A percentile compares a stretch with the other conserved stretches of the same genome.
phyloP scores from a whole-genome alignment of 2,888 invertebrate species.

The Tortricodes alternella region DNA sequence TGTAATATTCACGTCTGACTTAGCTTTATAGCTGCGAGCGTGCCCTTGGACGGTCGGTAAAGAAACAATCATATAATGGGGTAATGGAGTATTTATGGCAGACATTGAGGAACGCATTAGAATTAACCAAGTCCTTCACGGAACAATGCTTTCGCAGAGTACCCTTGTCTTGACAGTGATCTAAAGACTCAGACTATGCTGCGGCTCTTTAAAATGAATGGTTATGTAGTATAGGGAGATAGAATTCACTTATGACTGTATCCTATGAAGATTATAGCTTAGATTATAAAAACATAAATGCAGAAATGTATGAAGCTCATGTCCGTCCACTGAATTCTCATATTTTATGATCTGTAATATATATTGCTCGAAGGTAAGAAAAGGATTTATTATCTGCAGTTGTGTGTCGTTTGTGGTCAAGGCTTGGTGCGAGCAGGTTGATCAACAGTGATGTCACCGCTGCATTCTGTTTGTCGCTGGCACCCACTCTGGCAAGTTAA shows the following conservation, averaged over 20 bases:
- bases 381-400: too few relatives aligned
- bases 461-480: constrained; percentile 10
- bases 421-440: constrained; percentile 4
- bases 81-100: not conserved
- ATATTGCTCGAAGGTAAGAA: too few relatives aligned
- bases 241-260: too few relatives aligned
- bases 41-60: not conserved
- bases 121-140: constrained; percentile 4
- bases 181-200: not conserved
- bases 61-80: not conserved
- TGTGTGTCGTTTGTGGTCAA: not conserved
- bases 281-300: too few relatives aligned
- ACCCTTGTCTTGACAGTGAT: not conserved
- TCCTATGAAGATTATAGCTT: too few relatives aligned
- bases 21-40: not conserved
- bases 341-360: too few relatives aligned
- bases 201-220: too few relatives aligned
- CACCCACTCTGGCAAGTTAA: too few relatives aligned
- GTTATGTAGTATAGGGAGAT: too few relatives aligned
- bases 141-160: not conserved
- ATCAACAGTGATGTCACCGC: constrained; percentile 20
- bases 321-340: too few relatives aligned
- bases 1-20: not conserved
- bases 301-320: too few relatives aligned
- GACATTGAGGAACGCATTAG: not conserved